Evolutionary conservation across 2,797 vertebrate species (phyloP), one percentile per base, ranked within the genome.

Genomic region (Sebastes oblongus): DNA sequence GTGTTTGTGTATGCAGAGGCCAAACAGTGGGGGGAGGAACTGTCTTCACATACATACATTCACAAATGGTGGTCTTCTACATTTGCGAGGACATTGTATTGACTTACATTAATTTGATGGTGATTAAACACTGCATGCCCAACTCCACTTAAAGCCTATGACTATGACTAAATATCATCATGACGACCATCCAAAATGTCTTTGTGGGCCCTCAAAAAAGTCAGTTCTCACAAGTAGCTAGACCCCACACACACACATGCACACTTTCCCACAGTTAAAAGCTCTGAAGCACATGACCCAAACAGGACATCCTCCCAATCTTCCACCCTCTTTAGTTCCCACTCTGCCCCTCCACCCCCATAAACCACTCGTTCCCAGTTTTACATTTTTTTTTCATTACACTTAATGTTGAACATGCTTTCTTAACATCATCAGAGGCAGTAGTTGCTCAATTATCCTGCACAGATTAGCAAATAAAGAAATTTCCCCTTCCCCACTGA

Each of bases 241-340:
- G 72, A 82, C 78, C 86, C 59, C 78, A 83, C 80, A 80, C 71
- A 80, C 75, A 79, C 42, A 81, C 62, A 67, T 61, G 70, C 64
- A 68, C 74, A 73, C 67, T 93, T 95, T 95, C 95, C 93, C 94
- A 95, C 94, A 95, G 93, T 92, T 86, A 84, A 84, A 89, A 42
- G 52, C 78, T 80, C 74, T 60, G 78, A 72, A 81, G 85, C 80
- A 82, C 83, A 92, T 92, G 90, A 93, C 86, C 90, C 83, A 92
- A 94, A 94, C 92, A 94, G 92, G 93, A 94, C 90, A 90, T 94
- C 92, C 94, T 91, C 85, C 82, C 83, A 86, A 66, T 89, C 70
- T 72, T 84, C 78, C 69, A 77, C 85, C 72, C 86, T 65, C 58
- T 74, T 13, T 46, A 50, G 67, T 88, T 93, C 87, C 83, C 82